Base-by-base conservation (phyloP, 2,113 vertebrate species). In the Cariama cristata region DNA sequence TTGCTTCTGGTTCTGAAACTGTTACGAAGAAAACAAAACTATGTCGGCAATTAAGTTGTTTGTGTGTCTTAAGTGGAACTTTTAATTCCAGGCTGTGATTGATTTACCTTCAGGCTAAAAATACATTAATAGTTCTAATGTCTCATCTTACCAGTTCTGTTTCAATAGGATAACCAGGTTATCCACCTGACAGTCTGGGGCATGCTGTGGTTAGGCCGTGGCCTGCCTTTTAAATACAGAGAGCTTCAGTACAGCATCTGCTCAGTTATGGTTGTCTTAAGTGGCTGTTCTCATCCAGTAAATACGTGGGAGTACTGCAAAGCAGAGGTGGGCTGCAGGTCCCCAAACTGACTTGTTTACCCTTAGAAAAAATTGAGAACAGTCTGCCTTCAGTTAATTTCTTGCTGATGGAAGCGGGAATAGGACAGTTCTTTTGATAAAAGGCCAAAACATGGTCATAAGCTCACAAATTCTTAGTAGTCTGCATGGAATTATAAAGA, bases 71-170 rank as follows among this genome's bases (percentile, higher is more conserved):
- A n/a, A 84, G 74, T 84, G 58, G 44, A 91, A 76, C 58, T 88
- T 95, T 81, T 94, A 93, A 95, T 96, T 95, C 33, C 44, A 93
- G 60, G 27, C 60, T 90, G 30, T 79, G 92, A 94, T 64, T 94
- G 94, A 90, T 94, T 94, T 87, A 35, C 80, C 80, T 89, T 85
- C 69, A 75, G 86, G 89, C 91, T 94, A 94, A 56, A 94, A 97
- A 59, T 58, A n/a, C 16, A 59, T 85, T 79, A 90, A 53, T 64
- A 66, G 12, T 93, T 92, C 21, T 74, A 22, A 56, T 76, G 42
- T 72, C 49, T 97, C 47, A 52, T 84, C 80, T 38, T 86, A 52
- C 33, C 23, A 15, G 28, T 82, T 82, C 33, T 91, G 12, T 91
- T 91, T 76, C 75, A 69, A 9, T 87, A 40, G 42, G 66, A 72